Evolutionary conservation across 2,797 vertebrate genomes (phyloP), one percentile per base, ranked within the genome.

Genomic region (Anomalospiza imberbis): DNA sequence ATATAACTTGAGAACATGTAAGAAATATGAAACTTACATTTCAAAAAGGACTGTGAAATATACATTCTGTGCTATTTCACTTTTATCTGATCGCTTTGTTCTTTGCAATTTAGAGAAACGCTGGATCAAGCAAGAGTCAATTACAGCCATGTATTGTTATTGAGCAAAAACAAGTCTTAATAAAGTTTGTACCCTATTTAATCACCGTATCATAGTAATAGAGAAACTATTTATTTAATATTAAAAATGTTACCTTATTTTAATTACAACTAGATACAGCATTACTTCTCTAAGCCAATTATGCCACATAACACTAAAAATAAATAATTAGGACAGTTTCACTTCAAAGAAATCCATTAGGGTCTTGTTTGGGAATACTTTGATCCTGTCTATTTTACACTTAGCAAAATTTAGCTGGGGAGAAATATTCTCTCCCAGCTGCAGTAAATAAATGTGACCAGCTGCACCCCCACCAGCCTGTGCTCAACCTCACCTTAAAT

Each of bases 231-330:
- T 87, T 95, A 91, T 65, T 94, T 94, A 95, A 91, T 83, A 93
- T 95, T 95, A 34, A 92, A 96, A 76, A 92, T 68, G 45, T 91
- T 96, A 92, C 60, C 78, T 94, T 94, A 29, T 95, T 96, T 97
- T 94, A 97, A 95, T 97, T 96, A 96, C 0, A 21, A 58, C 70
- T 78, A 72, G 75, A 88, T 76, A 60, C 58, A 44, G 31, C 17
- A 66, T 88, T 87, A 90, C 47, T 93, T 93, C 54, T 90, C 55
- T 62, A 86, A 96, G 79, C n/a, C 76, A 96, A 88, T 91, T 91
- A 87, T 70, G 42, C 72, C 45, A 47, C 53, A 74, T 44, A 87
- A 72, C 75, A 85, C 31, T 81, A 79, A 93, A 85, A 96, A 80
- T 78, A 77, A 83, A 92, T 57, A 95, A 94, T 86, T 94, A 81